Conservation (phyloP, 92 coral and sea anemone genomes). For the Galaxea fascicularis region DNA sequence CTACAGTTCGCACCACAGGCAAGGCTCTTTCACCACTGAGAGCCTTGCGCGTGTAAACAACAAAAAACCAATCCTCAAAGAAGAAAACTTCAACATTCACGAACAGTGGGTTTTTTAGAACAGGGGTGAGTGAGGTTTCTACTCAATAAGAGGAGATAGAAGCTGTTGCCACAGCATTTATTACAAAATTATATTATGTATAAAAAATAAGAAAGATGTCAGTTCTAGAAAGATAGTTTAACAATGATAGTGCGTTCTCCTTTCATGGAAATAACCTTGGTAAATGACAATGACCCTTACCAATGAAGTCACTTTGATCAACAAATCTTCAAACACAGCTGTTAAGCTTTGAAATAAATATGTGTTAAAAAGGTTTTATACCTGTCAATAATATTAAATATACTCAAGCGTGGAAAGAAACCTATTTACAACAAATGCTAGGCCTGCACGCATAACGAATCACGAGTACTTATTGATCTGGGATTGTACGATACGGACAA, state of each 20-base stretch:
- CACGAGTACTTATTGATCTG: too few species aligned
- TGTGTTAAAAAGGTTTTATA: neutral
- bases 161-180: constrained; percentile 5
- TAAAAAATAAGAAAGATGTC: neutral
- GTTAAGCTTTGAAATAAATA: neutral
- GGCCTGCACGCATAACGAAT: neutral
- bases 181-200: neutral
- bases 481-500: too few species aligned
- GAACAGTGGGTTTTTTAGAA: neutral
- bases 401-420: neutral
- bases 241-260: neutral
- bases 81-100: too few species aligned
- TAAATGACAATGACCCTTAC: too few species aligned
- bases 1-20: too few species aligned
- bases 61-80: too few species aligned
- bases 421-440: constrained; percentile 16
- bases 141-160: neutral
- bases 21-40: too few species aligned
- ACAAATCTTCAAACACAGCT: neutral
- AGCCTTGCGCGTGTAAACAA: too few species aligned
- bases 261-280: neutral
- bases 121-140: neutral
- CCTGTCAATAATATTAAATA: neutral
- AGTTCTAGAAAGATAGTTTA: neutral
- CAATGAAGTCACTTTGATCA: neutral